Conservation (phyloP, 64 coral and sea anemone species). For the Anthopleura sola region DNA sequence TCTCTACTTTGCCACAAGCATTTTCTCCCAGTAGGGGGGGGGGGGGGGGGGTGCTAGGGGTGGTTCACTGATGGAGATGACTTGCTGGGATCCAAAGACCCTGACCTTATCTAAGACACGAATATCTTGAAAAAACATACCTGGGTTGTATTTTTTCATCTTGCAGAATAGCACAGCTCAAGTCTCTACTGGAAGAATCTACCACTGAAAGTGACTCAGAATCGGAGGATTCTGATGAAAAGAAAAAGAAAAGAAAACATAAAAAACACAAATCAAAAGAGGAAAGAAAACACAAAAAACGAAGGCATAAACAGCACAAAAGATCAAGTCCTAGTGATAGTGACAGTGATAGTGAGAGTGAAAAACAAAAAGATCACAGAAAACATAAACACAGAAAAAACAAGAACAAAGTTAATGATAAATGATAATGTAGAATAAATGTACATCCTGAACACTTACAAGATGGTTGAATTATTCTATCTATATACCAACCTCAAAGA, state of each 20-base stretch:
- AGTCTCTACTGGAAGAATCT: slow-evolving; percentile 65
- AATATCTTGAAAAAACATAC: too few species aligned
- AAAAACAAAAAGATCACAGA: not conserved
- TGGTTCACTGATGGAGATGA: too few species aligned
- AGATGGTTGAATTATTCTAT: not conserved
- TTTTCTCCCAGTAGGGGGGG: too few species aligned
- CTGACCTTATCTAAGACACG: too few species aligned
- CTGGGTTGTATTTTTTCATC: too few species aligned
- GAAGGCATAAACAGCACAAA: slow-evolving; percentile 26
- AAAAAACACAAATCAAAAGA: slow-evolving; percentile 26
- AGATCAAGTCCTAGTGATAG: not conserved
- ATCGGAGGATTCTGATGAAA: not conserved
- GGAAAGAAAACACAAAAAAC: slow-evolving; percentile 37
- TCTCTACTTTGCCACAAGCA: too few species aligned
- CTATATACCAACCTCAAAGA: too few species aligned
- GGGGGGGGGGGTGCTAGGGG: too few species aligned
- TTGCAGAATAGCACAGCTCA: slow-evolving; percentile 71
- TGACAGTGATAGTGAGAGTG: not conserved
- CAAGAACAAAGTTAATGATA: not conserved
- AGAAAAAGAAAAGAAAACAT: slow-evolving; percentile 24
- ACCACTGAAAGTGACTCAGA: slow-evolving; percentile 69
- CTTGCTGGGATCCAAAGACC: too few species aligned
- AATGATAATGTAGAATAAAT: not conserved
- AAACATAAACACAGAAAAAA: not conserved
- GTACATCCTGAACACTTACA: not conserved